Base-by-base conservation (phyloP, 1,140 invertebrate genomes). In the Drosophila lacertosa region DNA sequence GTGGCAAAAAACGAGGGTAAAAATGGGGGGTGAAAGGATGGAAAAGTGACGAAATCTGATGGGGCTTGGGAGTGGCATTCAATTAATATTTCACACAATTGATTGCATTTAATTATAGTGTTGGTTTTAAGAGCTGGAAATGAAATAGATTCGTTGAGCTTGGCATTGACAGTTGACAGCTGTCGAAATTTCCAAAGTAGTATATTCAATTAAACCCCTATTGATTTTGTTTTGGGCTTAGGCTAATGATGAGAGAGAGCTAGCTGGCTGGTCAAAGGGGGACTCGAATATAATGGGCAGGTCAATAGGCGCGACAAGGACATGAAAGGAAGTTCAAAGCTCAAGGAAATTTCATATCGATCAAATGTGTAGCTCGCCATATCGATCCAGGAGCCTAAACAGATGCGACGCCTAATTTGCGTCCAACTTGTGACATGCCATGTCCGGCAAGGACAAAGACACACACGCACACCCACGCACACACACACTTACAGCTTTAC, bases 61-160 rank as follows among this genome's bases (percentile, higher is more conserved):
- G 4, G 42, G 24, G 33, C 4, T 2, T 54, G 33, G 13, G 26
- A 22, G 33, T 7, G 37, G 47, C 57, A 10, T 66, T 86, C 60
- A 86, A 86, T 84, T 70, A 84, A 80, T 84, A 84, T 86, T 84
- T 86, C 68, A 77, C 72, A 70, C 68, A 48, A 55, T 81, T 84
- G 74, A 84, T 86, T 86, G 60, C 5, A 50, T 58, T 66, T 63
- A 70, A 70, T 84, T 76, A 80, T 55, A 15, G 24, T 55, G 33
- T 40, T 55, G 39, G 50, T 40, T 81, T 69, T 29, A 9, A 42
- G 55, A n/a, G 57, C 33, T 72, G 40, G 33, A 42, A 16, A 16
- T n/a, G 7, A 32, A 62, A 39, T 47, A 51, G 35, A 48, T 39
- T 15, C 40, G 64, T 55, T 66, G 66, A 44, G 13, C 26, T 58